Conservation (phyloP, 2,797 vertebrate genomes). For the Chaetophractus vellerosus region DNA sequence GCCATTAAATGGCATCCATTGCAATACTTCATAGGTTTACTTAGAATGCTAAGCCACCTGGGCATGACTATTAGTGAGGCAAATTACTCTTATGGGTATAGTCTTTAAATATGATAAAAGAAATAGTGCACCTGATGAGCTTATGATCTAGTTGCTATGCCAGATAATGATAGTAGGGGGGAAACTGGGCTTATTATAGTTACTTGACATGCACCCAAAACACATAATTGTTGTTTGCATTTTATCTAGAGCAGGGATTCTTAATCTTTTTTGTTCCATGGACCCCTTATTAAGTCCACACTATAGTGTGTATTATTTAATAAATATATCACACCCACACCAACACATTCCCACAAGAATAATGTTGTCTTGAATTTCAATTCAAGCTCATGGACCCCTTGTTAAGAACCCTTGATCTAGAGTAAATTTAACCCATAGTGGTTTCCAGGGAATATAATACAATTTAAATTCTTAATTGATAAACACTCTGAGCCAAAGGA, state of each 20-base stretch:
- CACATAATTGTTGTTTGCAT: background rate
- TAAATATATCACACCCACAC: no score
- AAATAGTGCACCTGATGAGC: background rate
- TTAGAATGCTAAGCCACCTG: background rate
- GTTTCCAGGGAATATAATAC: background rate
- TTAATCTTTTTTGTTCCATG: background rate
- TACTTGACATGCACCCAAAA: background rate
- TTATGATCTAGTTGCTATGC: background rate
- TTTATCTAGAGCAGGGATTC: background rate
- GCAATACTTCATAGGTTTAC: background rate
- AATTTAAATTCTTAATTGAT: background rate
- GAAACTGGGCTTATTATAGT: background rate
- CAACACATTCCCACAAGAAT: no score
- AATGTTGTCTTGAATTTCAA: no score
- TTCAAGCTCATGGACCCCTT: no score
- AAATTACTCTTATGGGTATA: background rate
- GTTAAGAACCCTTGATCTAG: background rate
- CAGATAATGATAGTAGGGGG: background rate
- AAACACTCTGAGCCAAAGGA: background rate
- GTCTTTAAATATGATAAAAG: conserved; percentile 5
- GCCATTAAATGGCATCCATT: background rate
- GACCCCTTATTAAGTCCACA: no score
- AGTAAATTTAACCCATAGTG: background rate
- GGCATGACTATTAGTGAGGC: background rate
- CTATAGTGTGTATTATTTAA: no score